Evolutionary conservation across 2,888 invertebrate species (phyloP).

Genomic region (Lapara coniferarum): DNA sequence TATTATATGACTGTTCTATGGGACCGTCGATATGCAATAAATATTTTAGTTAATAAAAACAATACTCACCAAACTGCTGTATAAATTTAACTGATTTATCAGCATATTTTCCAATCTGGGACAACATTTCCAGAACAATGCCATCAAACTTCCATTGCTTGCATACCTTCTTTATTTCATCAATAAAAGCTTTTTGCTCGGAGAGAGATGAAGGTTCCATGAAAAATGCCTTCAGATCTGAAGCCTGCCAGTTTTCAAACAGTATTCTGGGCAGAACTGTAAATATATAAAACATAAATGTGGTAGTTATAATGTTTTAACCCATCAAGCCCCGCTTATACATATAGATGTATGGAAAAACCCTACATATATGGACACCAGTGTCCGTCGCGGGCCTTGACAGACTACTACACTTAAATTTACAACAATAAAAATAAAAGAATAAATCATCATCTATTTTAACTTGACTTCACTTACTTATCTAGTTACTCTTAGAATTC

Average conservation of each 20-base stretch:
- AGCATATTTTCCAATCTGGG: slow-evolving; percentile 87
- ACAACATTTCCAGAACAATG: slow-evolving; percentile 95
- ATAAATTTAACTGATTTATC: slow-evolving; percentile 86
- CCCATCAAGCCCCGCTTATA: too few relatives aligned
- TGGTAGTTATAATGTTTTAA: too few relatives aligned
- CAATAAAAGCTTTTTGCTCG: slow-evolving; percentile 87
- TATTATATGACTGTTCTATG: too few relatives aligned
- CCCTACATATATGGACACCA: too few relatives aligned
- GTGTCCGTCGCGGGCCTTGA: too few relatives aligned
- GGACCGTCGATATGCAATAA: too few relatives aligned
- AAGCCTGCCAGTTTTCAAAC: slow-evolving; percentile 92
- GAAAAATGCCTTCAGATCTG: slow-evolving; percentile 89
- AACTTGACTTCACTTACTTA: slow-evolving; percentile 74
- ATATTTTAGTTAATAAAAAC: background rate
- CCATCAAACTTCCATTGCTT: slow-evolving; percentile 94
- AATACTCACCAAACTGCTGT: slow-evolving; percentile 83
- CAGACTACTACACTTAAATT: too few relatives aligned
- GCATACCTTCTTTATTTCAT: slow-evolving; percentile 87
- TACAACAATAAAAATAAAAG: background rate
- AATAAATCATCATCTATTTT: background rate
- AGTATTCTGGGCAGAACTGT: slow-evolving; percentile 94
- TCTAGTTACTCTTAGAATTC: slow-evolving; percentile 80
- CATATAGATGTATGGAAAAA: too few relatives aligned
- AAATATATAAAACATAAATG: slow-evolving; percentile 43
- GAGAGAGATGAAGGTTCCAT: slow-evolving; percentile 85